Base-by-base conservation (phyloP, 2,888 invertebrate genomes). In the Chaetoderma sp. region DNA sequence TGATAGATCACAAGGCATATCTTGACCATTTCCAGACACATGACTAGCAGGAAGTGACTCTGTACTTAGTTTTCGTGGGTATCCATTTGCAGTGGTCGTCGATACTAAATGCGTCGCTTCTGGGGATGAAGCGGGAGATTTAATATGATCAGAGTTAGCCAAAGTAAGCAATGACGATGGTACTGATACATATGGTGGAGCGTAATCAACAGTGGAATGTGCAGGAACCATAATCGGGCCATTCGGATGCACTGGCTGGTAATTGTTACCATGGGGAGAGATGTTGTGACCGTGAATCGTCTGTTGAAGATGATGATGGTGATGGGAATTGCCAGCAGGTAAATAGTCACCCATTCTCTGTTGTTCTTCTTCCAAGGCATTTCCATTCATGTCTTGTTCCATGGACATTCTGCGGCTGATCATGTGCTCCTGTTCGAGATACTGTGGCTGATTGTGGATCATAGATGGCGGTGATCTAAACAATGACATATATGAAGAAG, bases 41-140 rank as follows among this genome's bases (percentile, higher is more conserved):
- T 65, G 68, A 13, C 69, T 63, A 18, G 77, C 77, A 16, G 72
- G 74, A 50, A 76, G 77, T 0, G 79, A 76, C 56, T 80, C 80
- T 1, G 80, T 75, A 55, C 78, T 76, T 63, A 77, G 77, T 63
- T 78, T 79, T 39, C 78, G 71, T 8, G 32, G 18, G 16, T 28
- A 33, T 23, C n/a, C 23, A 28, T 32, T 52, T 16, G 23, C 23
- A 33, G 52, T 28, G 16, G 52, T 52, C 2, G 52, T 52, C n/a
- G 52, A 32, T 1, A 52, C 52, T 6, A 33, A 32, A 23, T 52
- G 28, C 32, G 52, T 52, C 52, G 32, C 52, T 28, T 52, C 52
- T n/a, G 52, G 52, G 32, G 52, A 52, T 16, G 52, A 52, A 13
- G 52, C 52, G 27, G 52, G 52, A 33, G 52, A 52, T 8, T 52